Evolutionary conservation across 2,888 invertebrate genomes (phyloP).

Genomic region (Pasiphila rectangulata): DNA sequence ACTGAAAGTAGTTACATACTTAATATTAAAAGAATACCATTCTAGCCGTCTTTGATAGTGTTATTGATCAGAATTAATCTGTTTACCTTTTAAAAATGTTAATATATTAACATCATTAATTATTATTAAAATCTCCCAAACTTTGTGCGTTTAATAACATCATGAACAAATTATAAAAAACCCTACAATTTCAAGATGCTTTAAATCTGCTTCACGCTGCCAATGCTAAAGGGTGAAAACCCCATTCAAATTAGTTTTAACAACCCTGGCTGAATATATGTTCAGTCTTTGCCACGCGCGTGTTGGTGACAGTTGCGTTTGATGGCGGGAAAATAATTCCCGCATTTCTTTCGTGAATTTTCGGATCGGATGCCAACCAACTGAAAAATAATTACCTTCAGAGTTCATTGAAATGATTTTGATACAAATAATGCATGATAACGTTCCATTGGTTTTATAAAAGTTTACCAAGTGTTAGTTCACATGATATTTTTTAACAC

Average conservation of each 20-base stretch:
- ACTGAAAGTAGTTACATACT: no score
- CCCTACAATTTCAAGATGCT: not conserved
- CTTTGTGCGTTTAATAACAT: no score
- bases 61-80: no score
- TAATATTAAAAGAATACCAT: no score
- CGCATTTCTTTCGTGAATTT: constrained; percentile 43
- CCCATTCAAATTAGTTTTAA: constrained; percentile 35
- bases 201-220: not conserved
- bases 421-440: not conserved
- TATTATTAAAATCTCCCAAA: no score
- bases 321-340: constrained; percentile 43
- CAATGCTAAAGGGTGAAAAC: constrained; percentile 30
- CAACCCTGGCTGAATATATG: constrained; percentile 43
- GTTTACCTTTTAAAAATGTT: no score
- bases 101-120: no score
- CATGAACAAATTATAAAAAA: no score
- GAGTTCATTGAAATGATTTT: not conserved
- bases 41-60: no score
- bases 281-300: constrained; percentile 60
- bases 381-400: no score
- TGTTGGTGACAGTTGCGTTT: constrained; percentile 51
- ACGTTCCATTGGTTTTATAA: not conserved
- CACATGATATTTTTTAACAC: constrained; percentile 11
- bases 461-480: constrained; percentile 14
- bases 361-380: no score